Conservation (phyloP, 2,888 invertebrate genomes). For the Phoenoteleia sp. region DNA sequence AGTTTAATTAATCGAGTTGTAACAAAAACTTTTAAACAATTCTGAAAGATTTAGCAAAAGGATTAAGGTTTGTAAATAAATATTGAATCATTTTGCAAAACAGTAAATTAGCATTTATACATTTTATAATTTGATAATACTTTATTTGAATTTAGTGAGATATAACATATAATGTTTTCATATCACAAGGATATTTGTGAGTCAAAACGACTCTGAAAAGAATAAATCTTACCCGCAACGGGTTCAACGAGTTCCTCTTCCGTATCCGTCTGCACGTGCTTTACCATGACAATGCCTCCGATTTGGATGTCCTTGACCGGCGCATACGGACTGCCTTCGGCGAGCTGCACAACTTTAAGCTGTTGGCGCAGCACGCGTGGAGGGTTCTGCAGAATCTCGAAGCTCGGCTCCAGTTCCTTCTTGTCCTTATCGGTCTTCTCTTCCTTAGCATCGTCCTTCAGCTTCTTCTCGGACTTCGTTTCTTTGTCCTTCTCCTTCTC, state of each 20-base stretch:
- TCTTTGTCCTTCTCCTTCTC: slow-evolving; percentile 86
- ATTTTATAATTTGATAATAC: too few relatives aligned
- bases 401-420: slow-evolving; percentile 97
- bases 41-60: too few relatives aligned
- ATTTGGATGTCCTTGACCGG: slow-evolving; percentile 97
- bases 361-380: slow-evolving; percentile 98
- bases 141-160: too few relatives aligned
- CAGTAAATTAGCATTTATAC: too few relatives aligned
- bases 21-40: too few relatives aligned
- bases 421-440: slow-evolving; percentile 87
- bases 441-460: slow-evolving; percentile 85
- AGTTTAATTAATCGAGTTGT: too few relatives aligned
- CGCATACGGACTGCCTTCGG: slow-evolving; percentile 93
- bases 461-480: slow-evolving; percentile 86
- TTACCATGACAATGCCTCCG: slow-evolving; percentile 98
- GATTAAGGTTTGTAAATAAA: too few relatives aligned
- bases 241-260: slow-evolving; percentile 97
- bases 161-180: too few relatives aligned
- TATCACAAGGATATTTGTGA: too few relatives aligned
- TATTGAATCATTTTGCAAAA: too few relatives aligned
- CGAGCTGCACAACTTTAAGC: slow-evolving; percentile 92
- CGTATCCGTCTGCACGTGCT: slow-evolving; percentile 92
- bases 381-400: slow-evolving; percentile 97
- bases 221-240: slow-evolving; percentile 90
- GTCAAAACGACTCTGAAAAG: too few relatives aligned